These are phyloP conservation scores for Camelus bactrianus DNA, from an alignment of 2,113 vertebrate species.

Conservation along the genomic window DNA sequence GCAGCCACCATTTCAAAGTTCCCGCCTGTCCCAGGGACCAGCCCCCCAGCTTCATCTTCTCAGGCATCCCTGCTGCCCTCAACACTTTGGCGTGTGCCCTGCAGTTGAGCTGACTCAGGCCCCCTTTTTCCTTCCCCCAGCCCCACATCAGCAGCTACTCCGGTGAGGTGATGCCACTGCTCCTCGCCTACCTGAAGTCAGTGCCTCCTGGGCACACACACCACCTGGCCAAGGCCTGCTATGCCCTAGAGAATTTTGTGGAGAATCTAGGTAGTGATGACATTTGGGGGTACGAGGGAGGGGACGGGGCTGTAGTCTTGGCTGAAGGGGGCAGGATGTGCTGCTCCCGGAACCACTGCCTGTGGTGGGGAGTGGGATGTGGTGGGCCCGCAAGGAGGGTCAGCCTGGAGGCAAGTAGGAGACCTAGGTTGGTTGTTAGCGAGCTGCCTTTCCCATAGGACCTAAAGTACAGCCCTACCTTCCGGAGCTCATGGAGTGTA, in stretches of 20 bases:
- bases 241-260: slow-evolving; percentile 95
- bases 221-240: slow-evolving; percentile 94
- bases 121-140: slow-evolving; percentile 74
- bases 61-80: neutral
- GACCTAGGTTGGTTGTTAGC: neutral
- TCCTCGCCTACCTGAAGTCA: slow-evolving; percentile 91
- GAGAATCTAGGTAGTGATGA: slow-evolving; percentile 91
- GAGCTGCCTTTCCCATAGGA: slow-evolving; percentile 80
- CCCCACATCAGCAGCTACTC: slow-evolving; percentile 93
- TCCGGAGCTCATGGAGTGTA: slow-evolving; percentile 93
- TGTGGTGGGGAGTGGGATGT: neutral
- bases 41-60: neutral
- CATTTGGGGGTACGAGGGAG: neutral
- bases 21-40: neutral
- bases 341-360: neutral
- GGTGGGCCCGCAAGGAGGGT: neutral
- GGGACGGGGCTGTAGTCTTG: neutral
- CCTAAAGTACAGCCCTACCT: slow-evolving; percentile 92
- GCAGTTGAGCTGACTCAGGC: neutral
- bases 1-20: neutral
- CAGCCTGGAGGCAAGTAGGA: neutral
- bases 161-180: slow-evolving; percentile 92
- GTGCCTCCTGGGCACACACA: slow-evolving; percentile 88
- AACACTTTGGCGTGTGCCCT: neutral
- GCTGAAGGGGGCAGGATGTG: neutral